Evolutionary conservation across 1,140 invertebrate species (phyloP), one percentile per base, ranked within the genome.

Genomic region (Drosophila kikkawai): DNA sequence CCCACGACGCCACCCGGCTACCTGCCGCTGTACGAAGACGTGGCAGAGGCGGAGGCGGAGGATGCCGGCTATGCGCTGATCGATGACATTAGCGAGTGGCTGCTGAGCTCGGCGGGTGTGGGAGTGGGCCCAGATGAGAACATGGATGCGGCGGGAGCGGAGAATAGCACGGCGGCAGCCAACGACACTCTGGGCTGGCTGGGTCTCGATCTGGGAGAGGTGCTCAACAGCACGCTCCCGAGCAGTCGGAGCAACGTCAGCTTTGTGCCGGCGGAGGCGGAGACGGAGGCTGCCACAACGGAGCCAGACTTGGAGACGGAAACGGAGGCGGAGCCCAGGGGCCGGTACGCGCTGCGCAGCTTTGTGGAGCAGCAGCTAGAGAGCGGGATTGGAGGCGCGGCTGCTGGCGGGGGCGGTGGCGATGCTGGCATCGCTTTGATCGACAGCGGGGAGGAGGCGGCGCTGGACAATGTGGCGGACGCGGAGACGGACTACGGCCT

Each of bases 401-500:
- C 15, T 42, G 58, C n/a, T 37, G 32, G 37, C 29, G 45, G 32
- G 37, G 39, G 58, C 32, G 45, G 34, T 47, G 36, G 63, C 53
- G 34, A 86, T 59, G 56, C 65, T 42, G 79, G 76, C 60, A 91
- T 92, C 50, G 91, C 91, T 26, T 63, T 92, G 42, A 92, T 92
- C 45, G 86, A 92, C 65, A 92, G 91, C 64, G 91, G 81, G 22
- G 84, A 88, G 81, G 91, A 92, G 79, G 82, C 76, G 9, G 88
- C 86, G 4, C 69, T 91, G 15, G 81, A 87, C 29, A 81, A 65
- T 15, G 83, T 88, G 37, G 83, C 67, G 26, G 83, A 86, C 45
- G 81, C 64, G 8, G 88, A 92, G n/a, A 75, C 70, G 47, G 90
- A 92, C 39, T 92, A 91, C 44, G 83, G 80, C 17, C 65, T 85